Base-by-base conservation (phyloP, 2,888 invertebrate species). In the Lycocerus yunnanus region DNA sequence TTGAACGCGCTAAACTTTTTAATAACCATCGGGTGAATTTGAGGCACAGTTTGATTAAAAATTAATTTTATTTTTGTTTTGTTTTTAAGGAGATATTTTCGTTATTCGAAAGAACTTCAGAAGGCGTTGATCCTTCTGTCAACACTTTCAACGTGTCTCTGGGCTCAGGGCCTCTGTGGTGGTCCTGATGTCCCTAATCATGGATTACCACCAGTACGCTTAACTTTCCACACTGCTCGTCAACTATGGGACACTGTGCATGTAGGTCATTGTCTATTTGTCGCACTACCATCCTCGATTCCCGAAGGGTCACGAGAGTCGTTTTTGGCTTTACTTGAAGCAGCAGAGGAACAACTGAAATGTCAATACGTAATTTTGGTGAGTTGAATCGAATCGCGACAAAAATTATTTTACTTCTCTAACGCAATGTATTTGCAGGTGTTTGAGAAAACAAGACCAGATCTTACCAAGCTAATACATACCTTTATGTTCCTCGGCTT, bases 111-210 rank as follows among this genome's bases (percentile, higher is more conserved):
- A 91, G 91, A 87, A 91, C 91, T 79, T 91, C 92, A 85, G 91
- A 92, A 86, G 87, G 91, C 87, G 92, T 92, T 88, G 91, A 90
- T 85, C 91, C 92, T 86, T 92, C 92, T 88, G 91, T 91, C 89
- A 92, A 92, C 86, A 92, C 92, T 86, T 93, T 91, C 88, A 92
- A 91, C 91, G 91, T 93, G 91, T 93, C 96, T 94, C 95, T 97
- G 94, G 97, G 97, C 89, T 94, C 96, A 92, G 97, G 97, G 97
- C 97, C 97, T 97, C 97, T 95, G 97, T 97, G 95, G 96, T 97
- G 97, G 95, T 98, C 97, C 97, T 98, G 98, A 98, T 97, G 97
- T 93, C 93, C 97, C 97, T 95, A 95, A 93, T 91, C 93, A 93
- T 63, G 81, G 81, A 77, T 83, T 85, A 84, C 85, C 86, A 81